Conservation (phyloP, 2,888 invertebrate genomes). For the Eristalinus aeneus region DNA sequence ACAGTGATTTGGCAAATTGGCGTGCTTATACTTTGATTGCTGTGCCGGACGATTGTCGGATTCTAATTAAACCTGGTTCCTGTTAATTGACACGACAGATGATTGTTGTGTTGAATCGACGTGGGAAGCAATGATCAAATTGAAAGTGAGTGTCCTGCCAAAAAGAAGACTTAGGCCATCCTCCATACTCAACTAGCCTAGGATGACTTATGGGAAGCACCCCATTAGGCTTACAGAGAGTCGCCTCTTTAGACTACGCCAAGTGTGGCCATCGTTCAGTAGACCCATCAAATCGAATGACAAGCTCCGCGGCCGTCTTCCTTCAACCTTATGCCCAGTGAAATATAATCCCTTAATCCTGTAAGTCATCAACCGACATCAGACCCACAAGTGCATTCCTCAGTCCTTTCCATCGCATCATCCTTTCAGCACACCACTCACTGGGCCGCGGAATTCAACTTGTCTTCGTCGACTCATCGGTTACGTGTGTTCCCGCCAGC, state of each 20-base stretch:
- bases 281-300: not conserved
- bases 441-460: constrained; percentile 6
- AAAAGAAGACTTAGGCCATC: too few relatives aligned
- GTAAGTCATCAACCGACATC: not conserved
- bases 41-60: not conserved
- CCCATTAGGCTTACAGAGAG: too few relatives aligned
- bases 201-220: too few relatives aligned
- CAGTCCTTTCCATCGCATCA: constrained; percentile 2
- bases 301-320: not conserved
- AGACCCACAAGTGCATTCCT: constrained; percentile 23
- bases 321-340: not conserved
- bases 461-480: constrained; percentile 24
- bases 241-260: not conserved
- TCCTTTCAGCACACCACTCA: not conserved
- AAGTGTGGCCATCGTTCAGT: too few relatives aligned
- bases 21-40: constrained; percentile 44
- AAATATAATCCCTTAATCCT: constrained; percentile 2
- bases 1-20: constrained; percentile 52
- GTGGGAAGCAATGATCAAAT: not conserved
- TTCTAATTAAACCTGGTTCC: constrained; percentile 22
- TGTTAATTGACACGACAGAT: not conserved
- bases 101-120: not conserved
- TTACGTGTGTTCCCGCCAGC: constrained; percentile 28
- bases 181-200: too few relatives aligned
- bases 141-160: too few relatives aligned